Percentiles rank a stretch among this genome's conserved stretches.
These are phyloP conservation scores for Indri indri DNA, from an alignment of 2,113 vertebrate genomes.

Conservation along the genomic window DNA sequence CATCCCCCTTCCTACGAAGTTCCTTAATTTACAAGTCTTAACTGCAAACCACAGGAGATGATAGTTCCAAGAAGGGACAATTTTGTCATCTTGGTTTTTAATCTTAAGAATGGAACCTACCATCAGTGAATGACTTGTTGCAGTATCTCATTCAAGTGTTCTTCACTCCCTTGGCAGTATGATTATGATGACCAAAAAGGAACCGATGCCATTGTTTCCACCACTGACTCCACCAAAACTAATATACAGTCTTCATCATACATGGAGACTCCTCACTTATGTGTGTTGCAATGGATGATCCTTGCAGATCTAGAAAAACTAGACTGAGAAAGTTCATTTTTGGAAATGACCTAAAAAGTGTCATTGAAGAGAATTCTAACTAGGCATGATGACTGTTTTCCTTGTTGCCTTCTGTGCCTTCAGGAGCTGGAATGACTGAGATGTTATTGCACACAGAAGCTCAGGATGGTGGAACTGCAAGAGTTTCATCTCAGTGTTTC, in stretches of 20 bases:
- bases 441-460: too few relatives aligned
- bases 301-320: background rate
- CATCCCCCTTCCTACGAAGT: background rate
- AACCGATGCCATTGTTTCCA: background rate
- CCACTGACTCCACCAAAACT: background rate
- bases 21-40: background rate
- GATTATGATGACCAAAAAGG: background rate
- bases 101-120: background rate
- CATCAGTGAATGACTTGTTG: background rate
- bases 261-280: background rate
- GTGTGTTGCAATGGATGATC: background rate
- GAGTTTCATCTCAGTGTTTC: background rate
- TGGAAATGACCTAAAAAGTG: background rate
- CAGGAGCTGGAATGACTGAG: background rate
- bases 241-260: background rate
- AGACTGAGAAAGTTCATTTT: background rate
- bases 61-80: background rate
- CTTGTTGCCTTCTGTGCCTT: background rate
- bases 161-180: background rate
- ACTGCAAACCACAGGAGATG: background rate
- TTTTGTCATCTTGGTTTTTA: background rate
- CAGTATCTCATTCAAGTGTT: background rate
- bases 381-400: background rate
- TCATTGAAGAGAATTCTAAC: background rate
- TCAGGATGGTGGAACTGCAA: too few relatives aligned